Conservation (phyloP, 2,888 invertebrate genomes). For the Macrophya annulata region DNA sequence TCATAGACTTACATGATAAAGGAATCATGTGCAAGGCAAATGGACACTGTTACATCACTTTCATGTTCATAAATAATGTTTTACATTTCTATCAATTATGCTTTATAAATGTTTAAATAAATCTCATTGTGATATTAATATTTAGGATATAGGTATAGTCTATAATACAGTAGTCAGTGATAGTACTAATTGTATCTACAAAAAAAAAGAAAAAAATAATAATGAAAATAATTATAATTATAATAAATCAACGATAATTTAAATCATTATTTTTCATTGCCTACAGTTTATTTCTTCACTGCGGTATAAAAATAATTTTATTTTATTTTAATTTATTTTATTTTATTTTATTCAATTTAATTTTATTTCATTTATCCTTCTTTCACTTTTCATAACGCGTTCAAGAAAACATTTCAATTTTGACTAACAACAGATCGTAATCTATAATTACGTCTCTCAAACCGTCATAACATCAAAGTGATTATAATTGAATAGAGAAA, state of each 20-base stretch:
- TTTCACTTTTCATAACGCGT: not conserved
- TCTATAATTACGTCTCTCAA: constrained; percentile 3
- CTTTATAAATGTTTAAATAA: constrained; percentile 37
- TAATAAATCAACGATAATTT: constrained; percentile 12
- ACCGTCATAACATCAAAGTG: not conserved
- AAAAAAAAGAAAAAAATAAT: not conserved
- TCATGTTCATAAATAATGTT: constrained; percentile 28
- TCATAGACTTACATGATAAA: constrained; percentile 49
- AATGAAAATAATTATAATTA: not conserved
- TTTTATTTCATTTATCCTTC: not conserved
- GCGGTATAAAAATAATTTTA: constrained; percentile 45
- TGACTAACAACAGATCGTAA: not conserved
- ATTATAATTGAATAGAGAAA: not conserved
- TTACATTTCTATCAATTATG: constrained; percentile 28
- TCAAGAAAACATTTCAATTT: not conserved
- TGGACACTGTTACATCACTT: constrained; percentile 45
- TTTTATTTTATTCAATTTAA: constrained; percentile 26
- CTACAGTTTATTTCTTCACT: constrained; percentile 20
- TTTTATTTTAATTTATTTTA: not conserved
- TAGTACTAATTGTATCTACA: constrained; percentile 35
- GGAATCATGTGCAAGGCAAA: constrained; percentile 46
- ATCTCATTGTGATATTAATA: constrained; percentile 43
- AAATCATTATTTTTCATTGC: constrained; percentile 12
- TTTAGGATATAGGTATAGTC: not conserved
- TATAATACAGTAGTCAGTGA: constrained; percentile 44